These are phyloP conservation scores for Lepus europaeus DNA, from an alignment of 2,113 vertebrate genomes.

Conservation along the genomic window DNA sequence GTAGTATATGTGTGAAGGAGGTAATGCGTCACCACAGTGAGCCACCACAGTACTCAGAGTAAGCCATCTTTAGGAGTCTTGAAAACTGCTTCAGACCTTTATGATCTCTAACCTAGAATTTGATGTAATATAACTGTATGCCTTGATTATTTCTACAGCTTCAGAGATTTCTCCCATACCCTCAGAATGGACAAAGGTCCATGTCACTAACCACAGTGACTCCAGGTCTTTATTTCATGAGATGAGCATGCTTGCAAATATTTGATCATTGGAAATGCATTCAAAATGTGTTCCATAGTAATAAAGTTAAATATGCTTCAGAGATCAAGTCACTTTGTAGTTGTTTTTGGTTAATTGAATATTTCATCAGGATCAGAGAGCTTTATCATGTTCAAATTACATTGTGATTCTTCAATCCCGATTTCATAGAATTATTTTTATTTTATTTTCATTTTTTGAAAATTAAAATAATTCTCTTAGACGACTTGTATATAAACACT, in stretches of 20 bases:
- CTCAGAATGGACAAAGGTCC: background rate
- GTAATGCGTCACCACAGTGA: background rate
- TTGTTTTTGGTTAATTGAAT: background rate
- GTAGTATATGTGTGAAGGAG: background rate
- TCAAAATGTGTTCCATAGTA: background rate
- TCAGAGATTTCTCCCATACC: background rate
- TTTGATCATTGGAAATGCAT: background rate
- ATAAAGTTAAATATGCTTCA: background rate
- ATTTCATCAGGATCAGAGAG: background rate
- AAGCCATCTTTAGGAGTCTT: background rate
- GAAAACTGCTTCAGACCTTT: background rate
- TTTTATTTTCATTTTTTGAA: constrained; percentile 10
- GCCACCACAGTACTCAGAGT: background rate
- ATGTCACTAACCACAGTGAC: background rate
- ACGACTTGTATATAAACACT: background rate
- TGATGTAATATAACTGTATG: background rate
- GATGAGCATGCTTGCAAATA: background rate
- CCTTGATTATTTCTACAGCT: constrained; percentile 7
- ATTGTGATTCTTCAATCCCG: background rate
- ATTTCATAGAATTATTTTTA: background rate
- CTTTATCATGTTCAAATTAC: background rate
- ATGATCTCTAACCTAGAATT: background rate
- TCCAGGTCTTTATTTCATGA: background rate
- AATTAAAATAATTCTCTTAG: background rate
- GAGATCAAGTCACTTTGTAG: background rate